Percentiles rank a stretch among this genome's conserved stretches.
phyloP scores from a whole-genome alignment of 2,888 invertebrate species.

The Octonoba sinensis region DNA sequence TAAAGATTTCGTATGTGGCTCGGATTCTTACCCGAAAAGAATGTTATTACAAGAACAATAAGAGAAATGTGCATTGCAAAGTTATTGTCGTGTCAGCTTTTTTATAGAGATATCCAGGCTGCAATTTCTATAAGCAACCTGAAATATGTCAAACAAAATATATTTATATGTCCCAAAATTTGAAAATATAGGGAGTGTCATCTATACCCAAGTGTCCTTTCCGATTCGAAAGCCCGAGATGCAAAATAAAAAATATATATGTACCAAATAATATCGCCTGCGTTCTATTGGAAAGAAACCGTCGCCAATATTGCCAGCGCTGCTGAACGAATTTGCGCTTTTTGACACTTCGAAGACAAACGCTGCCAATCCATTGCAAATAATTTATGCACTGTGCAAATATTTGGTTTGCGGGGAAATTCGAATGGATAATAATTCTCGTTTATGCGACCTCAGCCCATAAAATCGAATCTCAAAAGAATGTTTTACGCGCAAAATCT shows the following conservation, averaged over 20 bases:
- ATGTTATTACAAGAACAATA: background rate
- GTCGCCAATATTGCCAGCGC: background rate
- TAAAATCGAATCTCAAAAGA: conserved; percentile 45
- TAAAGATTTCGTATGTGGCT: too few relatives aligned
- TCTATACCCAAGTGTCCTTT: background rate
- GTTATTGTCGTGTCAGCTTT: too few relatives aligned
- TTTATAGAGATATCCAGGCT: background rate
- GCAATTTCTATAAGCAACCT: conserved; percentile 8
- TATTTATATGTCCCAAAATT: background rate
- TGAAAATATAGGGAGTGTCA: too few relatives aligned
- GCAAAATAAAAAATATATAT: background rate
- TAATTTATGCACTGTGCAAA: conserved; percentile 28
- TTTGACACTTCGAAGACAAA: conserved; percentile 35
- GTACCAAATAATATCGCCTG: background rate
- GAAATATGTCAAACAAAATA: conserved; percentile 2
- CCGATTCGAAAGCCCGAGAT: background rate
- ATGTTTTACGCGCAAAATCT: conserved; percentile 27
- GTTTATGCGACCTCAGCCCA: conserved; percentile 57
- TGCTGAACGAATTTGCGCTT: background rate
- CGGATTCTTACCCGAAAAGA: background rate
- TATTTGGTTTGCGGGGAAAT: conserved; percentile 27
- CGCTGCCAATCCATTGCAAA: conserved; percentile 1
- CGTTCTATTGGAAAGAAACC: background rate
- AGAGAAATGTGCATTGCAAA: background rate
- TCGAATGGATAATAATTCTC: conserved; percentile 57